A percentile compares a stretch with the other conserved stretches of the same genome.
phyloP scores from a whole-genome alignment of 2,797 vertebrate genomes.

The Chiloscyllium punctatum region DNA sequence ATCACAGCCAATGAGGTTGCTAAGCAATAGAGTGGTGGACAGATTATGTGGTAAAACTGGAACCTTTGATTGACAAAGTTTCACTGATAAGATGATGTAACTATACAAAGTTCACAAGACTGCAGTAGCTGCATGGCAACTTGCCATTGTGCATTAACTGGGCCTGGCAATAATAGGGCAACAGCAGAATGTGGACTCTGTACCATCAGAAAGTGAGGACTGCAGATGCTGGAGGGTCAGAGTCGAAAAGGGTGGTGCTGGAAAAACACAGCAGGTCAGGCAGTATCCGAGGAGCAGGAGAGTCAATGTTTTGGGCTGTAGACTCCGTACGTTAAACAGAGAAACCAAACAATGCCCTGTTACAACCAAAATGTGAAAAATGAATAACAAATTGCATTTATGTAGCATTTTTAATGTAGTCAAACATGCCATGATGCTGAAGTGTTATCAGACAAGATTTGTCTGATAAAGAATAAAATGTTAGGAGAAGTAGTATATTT shows the following conservation, averaged over 20 bases:
- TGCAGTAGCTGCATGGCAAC: background rate
- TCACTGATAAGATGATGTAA: background rate
- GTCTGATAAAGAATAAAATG: background rate
- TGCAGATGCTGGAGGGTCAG: no score
- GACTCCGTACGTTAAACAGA: background rate
- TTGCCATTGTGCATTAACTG: background rate
- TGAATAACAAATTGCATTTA: background rate
- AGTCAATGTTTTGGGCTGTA: no score
- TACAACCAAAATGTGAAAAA: background rate
- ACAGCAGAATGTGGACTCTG: no score
- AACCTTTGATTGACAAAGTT: background rate
- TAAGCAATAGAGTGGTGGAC: background rate
- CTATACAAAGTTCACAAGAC: no score
- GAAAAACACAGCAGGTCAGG: no score
- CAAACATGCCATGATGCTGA: background rate
- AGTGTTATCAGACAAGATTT: background rate
- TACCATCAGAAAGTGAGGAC: background rate
- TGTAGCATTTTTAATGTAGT: background rate
- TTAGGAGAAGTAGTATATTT: background rate
- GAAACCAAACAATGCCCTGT: background rate
- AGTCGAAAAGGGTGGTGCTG: no score
- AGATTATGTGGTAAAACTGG: background rate
- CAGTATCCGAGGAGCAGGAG: no score
- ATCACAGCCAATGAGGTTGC: background rate
- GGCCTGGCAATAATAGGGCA: background rate